Evolutionary conservation across 2,113 vertebrate species (phyloP), one percentile per base, ranked within the genome.

Genomic region (Myiagra hebetior): DNA sequence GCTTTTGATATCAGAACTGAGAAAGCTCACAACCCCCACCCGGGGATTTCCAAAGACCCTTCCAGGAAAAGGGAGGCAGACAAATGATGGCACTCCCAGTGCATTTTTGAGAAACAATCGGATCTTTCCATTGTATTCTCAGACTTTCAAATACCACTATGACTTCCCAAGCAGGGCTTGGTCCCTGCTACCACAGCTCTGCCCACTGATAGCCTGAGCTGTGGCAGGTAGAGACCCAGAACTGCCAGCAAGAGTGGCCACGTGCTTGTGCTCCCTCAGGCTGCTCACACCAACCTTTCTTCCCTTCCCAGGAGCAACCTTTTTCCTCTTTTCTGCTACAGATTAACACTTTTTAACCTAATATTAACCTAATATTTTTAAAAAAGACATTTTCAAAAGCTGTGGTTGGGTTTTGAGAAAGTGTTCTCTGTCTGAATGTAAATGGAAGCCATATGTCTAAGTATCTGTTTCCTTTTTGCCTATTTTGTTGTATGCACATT

Each of bases 381-480:
- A 37, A 83, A 68, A 80, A 76, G 39, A 44, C 39, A 49, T 68
- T 88, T 97, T 91, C 49, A 87, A 89, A 92, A 91, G 57, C 73
- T 52, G 52, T 39, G 52, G 60, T n/a, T 87, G 57, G 10, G 8
- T 91, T 87, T 93, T 79, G 73, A 91, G 62, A 64, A 94, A 94
- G 91, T 15, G 33, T 21, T 93, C 73, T 37, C 41, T 60, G 49
- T 33, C 68, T 89, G 57, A 87, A 89, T 55, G 11, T 79, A 96
- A 96, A 89, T 92, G 64, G 88, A 94, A 96, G 76, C 86, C 88
- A 85, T 93, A 94, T 91, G 91, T 94, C 83, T 92, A 92, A 87
- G 73, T 91, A 88, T 97, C 90, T 89, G 31, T 63, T 93, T 93
- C 73, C 35, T 93, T 90, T 96, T 94, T 79, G 88, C 78, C 86